phyloP scores from a whole-genome alignment of 2,113 vertebrate genomes.

The Dolichotis patagonum region DNA sequence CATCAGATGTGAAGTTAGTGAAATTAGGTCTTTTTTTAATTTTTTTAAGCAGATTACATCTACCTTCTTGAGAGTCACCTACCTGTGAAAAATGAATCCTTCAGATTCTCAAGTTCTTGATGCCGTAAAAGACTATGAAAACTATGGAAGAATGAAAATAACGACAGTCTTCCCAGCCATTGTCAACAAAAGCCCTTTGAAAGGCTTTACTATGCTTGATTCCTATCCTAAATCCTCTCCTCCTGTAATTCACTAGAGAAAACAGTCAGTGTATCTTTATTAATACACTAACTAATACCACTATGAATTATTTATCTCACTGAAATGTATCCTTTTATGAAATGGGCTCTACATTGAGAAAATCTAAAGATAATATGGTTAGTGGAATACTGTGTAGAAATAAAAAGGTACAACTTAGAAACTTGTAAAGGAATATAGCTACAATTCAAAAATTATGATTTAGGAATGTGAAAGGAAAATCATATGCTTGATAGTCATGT shows the following conservation, averaged over 20 bases:
- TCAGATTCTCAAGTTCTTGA: neutral
- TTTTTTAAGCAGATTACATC: neutral
- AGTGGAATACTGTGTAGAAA: neutral
- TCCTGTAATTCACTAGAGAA: neutral
- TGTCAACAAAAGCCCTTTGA: neutral
- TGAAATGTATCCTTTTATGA: neutral
- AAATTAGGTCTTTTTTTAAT: neutral
- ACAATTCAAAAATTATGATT: neutral
- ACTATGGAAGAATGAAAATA: neutral
- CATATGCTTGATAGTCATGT: neutral
- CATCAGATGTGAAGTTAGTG: neutral
- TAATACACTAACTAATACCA: neutral
- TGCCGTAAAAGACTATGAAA: neutral
- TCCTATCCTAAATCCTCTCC: neutral
- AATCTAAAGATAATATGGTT: neutral
- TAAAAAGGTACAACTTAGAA: neutral
- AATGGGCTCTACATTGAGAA: neutral
- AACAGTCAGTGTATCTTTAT: neutral
- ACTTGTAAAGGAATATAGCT: neutral
- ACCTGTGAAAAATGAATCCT: neutral
- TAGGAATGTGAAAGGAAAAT: neutral
- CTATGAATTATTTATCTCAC: neutral
- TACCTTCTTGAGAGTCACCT: neutral
- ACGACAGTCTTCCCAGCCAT: neutral
- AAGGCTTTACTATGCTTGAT: neutral